Percentiles rank a stretch among this genome's conserved stretches.
Evolutionary conservation across 2,113 vertebrate species (phyloP).

Genomic region (Eulemur rufifrons): DNA sequence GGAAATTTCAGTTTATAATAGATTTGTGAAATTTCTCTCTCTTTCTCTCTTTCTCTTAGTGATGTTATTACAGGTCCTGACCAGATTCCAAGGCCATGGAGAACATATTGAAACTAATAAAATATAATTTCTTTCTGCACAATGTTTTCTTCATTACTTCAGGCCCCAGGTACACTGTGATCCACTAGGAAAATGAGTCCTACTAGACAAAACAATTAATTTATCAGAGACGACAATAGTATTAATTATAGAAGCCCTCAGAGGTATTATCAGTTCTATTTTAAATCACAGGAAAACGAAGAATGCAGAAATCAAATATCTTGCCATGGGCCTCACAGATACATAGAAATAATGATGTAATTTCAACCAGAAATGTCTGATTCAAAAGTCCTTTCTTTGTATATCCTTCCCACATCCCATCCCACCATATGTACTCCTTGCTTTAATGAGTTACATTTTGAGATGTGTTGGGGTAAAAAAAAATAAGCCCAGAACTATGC

Average conservation of each 20-base stretch:
- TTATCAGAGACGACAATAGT: background rate
- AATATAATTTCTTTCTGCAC: background rate
- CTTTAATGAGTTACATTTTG: background rate
- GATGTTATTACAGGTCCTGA: background rate
- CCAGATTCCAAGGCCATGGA: background rate
- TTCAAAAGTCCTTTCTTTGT: background rate
- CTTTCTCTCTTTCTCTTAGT: background rate
- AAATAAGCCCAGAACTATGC: background rate
- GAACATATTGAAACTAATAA: background rate
- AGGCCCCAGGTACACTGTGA: background rate
- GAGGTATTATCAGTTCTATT: background rate
- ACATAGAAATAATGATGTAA: background rate
- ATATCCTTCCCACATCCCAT: background rate
- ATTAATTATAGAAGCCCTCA: background rate
- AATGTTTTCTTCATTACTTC: background rate
- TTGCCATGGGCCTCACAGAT: background rate
- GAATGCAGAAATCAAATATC: background rate
- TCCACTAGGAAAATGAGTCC: background rate
- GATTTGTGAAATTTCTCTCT: background rate
- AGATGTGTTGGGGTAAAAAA: background rate
- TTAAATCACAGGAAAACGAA: constrained; percentile 1
- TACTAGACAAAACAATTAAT: background rate
- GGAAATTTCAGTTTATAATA: background rate
- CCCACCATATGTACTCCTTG: background rate
- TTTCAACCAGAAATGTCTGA: background rate